Percentiles rank a stretch among this genome's conserved stretches.
Conservation (phyloP, 2,113 vertebrate species). For the Poeciliopsis prolifica region DNA sequence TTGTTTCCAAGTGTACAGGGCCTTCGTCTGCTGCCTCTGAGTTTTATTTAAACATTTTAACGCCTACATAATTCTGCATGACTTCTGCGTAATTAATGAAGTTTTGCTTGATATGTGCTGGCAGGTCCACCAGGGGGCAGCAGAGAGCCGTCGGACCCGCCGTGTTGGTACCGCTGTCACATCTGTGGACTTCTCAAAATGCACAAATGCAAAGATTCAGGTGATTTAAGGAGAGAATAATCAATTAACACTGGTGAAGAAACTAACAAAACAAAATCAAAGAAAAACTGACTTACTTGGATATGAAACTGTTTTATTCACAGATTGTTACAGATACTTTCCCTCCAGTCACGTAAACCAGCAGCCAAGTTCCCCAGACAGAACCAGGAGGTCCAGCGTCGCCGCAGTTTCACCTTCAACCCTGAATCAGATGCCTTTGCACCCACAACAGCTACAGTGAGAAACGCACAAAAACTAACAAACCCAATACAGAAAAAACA, state of each 20-base stretch:
- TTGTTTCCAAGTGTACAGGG: background rate
- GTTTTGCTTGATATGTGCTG: background rate
- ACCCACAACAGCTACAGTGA: conserved; percentile 75
- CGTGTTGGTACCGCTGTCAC: conserved; percentile 46
- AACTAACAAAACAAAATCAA: background rate
- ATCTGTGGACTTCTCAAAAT: conserved; percentile 47
- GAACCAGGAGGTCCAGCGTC: conserved; percentile 59
- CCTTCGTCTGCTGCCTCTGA: background rate
- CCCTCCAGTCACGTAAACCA: conserved; percentile 1
- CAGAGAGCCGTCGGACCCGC: conserved; percentile 17
- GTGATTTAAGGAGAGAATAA: conserved; percentile 53
- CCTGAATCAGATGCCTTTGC: conserved; percentile 75
- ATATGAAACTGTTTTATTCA: background rate
- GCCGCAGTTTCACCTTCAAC: conserved; percentile 49
- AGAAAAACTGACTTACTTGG: background rate
- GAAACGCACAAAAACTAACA: too few relatives aligned
- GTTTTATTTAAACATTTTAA: background rate
- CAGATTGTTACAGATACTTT: conserved; percentile 35
- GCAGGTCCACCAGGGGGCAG: conserved; percentile 27
- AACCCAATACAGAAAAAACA: too few relatives aligned
- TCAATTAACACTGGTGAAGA: too few relatives aligned
- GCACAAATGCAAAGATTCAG: conserved; percentile 27
- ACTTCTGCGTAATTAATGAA: background rate
- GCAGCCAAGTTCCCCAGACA: conserved; percentile 28
- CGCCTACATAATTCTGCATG: background rate